Evolutionary conservation across 2,888 invertebrate genomes (phyloP).

Genomic region (Andrena dorsata): DNA sequence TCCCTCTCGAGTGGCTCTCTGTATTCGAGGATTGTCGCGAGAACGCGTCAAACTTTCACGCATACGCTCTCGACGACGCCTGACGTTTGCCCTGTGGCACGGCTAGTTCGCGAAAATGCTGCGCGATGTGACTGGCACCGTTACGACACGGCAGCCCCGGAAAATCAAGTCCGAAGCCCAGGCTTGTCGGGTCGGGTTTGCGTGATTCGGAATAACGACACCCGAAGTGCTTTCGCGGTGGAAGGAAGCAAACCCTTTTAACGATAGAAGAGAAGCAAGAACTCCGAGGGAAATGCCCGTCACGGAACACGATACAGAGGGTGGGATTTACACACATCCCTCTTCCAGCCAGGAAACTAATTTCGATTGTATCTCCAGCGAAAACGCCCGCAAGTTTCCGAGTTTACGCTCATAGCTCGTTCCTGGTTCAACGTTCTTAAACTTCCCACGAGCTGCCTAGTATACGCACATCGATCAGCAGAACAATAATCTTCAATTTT

Average conservation of each 20-base stretch:
- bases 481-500: constrained; percentile 20
- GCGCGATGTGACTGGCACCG: constrained; percentile 34
- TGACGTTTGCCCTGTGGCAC: constrained; percentile 43
- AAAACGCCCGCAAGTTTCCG: constrained; percentile 13
- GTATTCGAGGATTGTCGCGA: constrained; percentile 48
- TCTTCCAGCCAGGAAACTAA: constrained; percentile 1
- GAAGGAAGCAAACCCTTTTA: neutral
- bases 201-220: constrained; percentile 47
- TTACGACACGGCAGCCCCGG: constrained; percentile 39
- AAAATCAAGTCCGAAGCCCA: constrained; percentile 42
- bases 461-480: constrained; percentile 22
- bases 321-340: neutral
- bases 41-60: constrained; percentile 66
- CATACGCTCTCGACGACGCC: constrained; percentile 61
- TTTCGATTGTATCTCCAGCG: neutral
- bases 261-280: constrained; percentile 8
- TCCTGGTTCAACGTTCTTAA: neutral
- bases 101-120: constrained; percentile 51
- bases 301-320: neutral
- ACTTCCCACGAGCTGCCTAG: neutral
- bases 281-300: neutral
- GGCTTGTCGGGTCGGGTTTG: constrained; percentile 19
- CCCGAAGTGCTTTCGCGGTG: neutral
- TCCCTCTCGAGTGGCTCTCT: constrained; percentile 18
- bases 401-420: constrained; percentile 10